phyloP scores from a whole-genome alignment of 2,113 vertebrate genomes.

The Oryzias javanicus region DNA sequence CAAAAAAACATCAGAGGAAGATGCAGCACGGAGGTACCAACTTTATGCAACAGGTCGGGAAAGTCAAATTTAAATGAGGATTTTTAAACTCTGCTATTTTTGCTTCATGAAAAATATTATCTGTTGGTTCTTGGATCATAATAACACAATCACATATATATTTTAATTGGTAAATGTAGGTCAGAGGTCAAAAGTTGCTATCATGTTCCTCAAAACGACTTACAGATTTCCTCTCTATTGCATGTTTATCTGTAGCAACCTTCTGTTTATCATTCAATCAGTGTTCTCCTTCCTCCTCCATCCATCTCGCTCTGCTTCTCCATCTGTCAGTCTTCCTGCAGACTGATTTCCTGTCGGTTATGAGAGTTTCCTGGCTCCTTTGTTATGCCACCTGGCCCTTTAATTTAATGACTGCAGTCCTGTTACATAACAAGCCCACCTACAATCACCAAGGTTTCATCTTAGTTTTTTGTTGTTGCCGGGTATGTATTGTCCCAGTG shows the following conservation, averaged over 20 bases:
- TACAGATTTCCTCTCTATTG: neutral
- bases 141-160: too few species aligned
- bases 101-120: too few species aligned
- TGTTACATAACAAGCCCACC: constrained; percentile 57
- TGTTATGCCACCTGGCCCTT: constrained; percentile 52
- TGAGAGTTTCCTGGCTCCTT: constrained; percentile 48
- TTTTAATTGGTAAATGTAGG: too few species aligned
- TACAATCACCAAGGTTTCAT: constrained; percentile 36
- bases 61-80: too few species aligned
- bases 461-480: constrained; percentile 5
- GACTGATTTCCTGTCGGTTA: constrained; percentile 45
- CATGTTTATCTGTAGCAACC: neutral
- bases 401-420: constrained; percentile 55
- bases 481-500: neutral
- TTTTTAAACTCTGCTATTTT: too few species aligned
- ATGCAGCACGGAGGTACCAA: too few species aligned
- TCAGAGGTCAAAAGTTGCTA: too few species aligned
- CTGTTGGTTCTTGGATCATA: too few species aligned
- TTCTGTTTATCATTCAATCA: constrained; percentile 31
- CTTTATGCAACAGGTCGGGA: neutral
- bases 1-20: neutral
- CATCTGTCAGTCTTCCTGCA: constrained; percentile 57
- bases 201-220: neutral
- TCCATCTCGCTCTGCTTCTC: constrained; percentile 35
- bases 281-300: constrained; percentile 30